Evolutionary conservation across 1,140 invertebrate genomes (phyloP).

Genomic region (Drosophila navojoa): DNA sequence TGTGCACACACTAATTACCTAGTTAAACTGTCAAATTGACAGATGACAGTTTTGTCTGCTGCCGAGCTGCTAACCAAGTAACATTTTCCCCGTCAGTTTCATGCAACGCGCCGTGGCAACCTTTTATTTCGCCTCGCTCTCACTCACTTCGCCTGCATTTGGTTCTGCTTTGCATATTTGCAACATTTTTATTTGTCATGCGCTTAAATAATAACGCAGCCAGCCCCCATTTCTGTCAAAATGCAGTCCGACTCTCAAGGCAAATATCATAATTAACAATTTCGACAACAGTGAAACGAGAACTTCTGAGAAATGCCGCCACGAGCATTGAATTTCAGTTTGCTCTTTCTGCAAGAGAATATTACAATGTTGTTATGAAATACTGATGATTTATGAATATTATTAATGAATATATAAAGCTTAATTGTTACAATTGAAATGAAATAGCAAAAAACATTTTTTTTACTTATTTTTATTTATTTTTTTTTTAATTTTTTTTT

Average conservation of each 20-base stretch:
- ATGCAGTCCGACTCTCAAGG: slow-evolving; percentile 50
- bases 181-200: slow-evolving; percentile 74
- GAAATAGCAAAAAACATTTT: too few species aligned
- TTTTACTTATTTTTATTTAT: too few species aligned
- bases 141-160: slow-evolving; percentile 19
- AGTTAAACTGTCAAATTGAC: slow-evolving; percentile 84
- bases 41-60: slow-evolving; percentile 80
- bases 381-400: slow-evolving; percentile 17
- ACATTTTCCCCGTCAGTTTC: slow-evolving; percentile 68
- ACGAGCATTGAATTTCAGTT: slow-evolving; percentile 7
- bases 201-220: slow-evolving; percentile 46
- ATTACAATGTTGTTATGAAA: slow-evolving; percentile 53
- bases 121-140: slow-evolving; percentile 9
- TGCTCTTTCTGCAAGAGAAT: slow-evolving; percentile 6
- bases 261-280: slow-evolving; percentile 72
- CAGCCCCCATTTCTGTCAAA: slow-evolving; percentile 67
- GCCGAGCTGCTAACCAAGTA: slow-evolving; percentile 61
- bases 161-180: slow-evolving; percentile 46
- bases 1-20: slow-evolving; percentile 74
- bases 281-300: slow-evolving; percentile 46
- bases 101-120: slow-evolving; percentile 9
- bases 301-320: slow-evolving; percentile 60
- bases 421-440: too few species aligned
- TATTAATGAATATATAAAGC: too few species aligned
- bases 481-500: too few species aligned